phyloP scores from a whole-genome alignment of 35 echinoderm and acorn worm species.

The Patiria miniata region DNA sequence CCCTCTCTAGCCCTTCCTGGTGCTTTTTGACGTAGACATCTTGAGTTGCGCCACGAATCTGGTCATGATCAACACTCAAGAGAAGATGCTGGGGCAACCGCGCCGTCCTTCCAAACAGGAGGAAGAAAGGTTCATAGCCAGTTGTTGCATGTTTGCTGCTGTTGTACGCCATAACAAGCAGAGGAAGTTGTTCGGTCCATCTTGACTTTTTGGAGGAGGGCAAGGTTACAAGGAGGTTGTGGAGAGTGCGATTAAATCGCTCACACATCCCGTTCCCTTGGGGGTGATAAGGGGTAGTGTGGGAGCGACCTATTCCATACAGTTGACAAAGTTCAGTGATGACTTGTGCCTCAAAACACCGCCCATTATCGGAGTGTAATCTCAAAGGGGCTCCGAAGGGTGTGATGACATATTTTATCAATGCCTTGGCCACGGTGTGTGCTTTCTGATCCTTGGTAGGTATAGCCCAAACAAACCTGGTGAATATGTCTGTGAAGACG shows the following conservation, averaged over 20 bases:
- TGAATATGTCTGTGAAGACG: conserved; percentile 67
- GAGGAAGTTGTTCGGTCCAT: conserved; percentile 69
- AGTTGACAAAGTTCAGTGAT: conserved; percentile 58
- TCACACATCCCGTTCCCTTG: conserved; percentile 55
- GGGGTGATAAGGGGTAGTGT: background rate
- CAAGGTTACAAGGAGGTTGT: conserved; percentile 58
- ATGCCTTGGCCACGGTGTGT: conserved; percentile 52
- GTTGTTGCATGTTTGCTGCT: conserved; percentile 60
- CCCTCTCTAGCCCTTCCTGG: conserved; percentile 42
- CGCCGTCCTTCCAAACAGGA: conserved; percentile 79
- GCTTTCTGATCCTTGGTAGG: conserved; percentile 64
- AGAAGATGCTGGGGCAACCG: conserved; percentile 62
- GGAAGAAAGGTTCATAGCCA: conserved; percentile 70
- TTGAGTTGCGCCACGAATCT: background rate
- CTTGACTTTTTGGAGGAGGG: conserved; percentile 47
- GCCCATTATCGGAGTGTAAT: conserved; percentile 53
- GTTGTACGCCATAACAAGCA: conserved; percentile 72
- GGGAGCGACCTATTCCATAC: too few species aligned
- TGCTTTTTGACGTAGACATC: conserved; percentile 47
- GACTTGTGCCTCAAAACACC: conserved; percentile 48
- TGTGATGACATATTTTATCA: conserved; percentile 64
- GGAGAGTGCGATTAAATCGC: conserved; percentile 68
- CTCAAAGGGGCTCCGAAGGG: conserved; percentile 60
- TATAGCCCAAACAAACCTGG: conserved; percentile 27
- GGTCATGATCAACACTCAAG: conserved; percentile 41